Evolutionary conservation across 2,888 invertebrate genomes (phyloP).

Genomic region (Helicoverpa assulta): DNA sequence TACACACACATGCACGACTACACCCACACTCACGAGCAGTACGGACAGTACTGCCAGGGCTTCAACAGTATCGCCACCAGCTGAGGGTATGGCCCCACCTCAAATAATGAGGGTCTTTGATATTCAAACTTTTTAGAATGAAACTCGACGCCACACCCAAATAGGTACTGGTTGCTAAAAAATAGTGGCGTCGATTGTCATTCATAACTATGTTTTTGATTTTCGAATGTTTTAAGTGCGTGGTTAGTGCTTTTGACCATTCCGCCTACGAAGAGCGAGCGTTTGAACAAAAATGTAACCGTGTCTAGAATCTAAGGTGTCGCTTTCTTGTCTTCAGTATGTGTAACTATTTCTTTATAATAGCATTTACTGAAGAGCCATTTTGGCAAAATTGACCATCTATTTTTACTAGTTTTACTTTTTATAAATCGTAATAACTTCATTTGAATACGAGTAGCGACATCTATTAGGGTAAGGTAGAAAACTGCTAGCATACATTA

Average conservation of each 20-base stretch:
- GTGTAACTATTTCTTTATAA: background rate
- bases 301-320: slow-evolving; percentile 42
- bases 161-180: background rate
- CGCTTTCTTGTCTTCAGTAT: slow-evolving; percentile 28
- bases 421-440: background rate
- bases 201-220: slow-evolving; percentile 15
- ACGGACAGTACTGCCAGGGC: slow-evolving; percentile 73
- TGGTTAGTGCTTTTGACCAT: slow-evolving; percentile 5
- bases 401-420: background rate
- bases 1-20: slow-evolving; percentile 46
- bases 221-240: slow-evolving; percentile 28
- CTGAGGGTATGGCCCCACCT: slow-evolving; percentile 69
- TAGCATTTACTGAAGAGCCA: background rate
- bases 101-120: slow-evolving; percentile 47
- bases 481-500: slow-evolving; percentile 57
- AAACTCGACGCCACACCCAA: background rate
- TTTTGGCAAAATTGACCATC: too few species aligned
- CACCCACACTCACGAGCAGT: slow-evolving; percentile 63
- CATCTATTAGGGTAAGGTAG: slow-evolving; percentile 62
- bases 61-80: slow-evolving; percentile 76
- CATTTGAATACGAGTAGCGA: slow-evolving; percentile 50
- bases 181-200: slow-evolving; percentile 11
- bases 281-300: slow-evolving; percentile 7
- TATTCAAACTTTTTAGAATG: slow-evolving; percentile 3
- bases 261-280: slow-evolving; percentile 50